These are phyloP conservation scores for Lasioglossum baleicum DNA, from an alignment of 1,140 invertebrate genomes.

Conservation along the genomic window DNA sequence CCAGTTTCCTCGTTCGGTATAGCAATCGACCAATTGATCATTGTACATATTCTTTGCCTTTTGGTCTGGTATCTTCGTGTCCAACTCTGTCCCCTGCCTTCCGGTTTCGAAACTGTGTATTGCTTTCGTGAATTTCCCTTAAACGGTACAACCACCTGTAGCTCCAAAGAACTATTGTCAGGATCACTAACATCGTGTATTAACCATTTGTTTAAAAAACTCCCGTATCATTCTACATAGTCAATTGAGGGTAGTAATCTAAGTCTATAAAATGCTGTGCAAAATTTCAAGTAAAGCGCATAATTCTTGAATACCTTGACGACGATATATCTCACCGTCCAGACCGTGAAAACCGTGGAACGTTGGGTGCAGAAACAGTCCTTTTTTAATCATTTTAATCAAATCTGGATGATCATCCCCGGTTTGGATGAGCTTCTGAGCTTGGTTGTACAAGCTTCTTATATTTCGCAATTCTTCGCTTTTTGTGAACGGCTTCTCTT, in stretches of 20 bases:
- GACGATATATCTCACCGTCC: slow-evolving; percentile 27
- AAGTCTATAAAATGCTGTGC: too few species aligned
- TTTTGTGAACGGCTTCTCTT: slow-evolving; percentile 24
- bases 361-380: slow-evolving; percentile 23
- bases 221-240: too few species aligned
- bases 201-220: too few species aligned
- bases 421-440: not conserved
- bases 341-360: slow-evolving; percentile 44
- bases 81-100: slow-evolving; percentile 26
- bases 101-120: slow-evolving; percentile 49
- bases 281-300: too few species aligned
- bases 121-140: slow-evolving; percentile 41
- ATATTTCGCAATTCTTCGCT: slow-evolving; percentile 9
- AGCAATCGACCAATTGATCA: slow-evolving; percentile 26
- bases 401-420: slow-evolving; percentile 1
- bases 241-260: too few species aligned
- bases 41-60: slow-evolving; percentile 16
- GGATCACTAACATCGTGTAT: not conserved
- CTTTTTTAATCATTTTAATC: slow-evolving; percentile 30
- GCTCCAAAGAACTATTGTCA: not conserved
- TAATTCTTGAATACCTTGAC: slow-evolving; percentile 34
- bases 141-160: slow-evolving; percentile 1
- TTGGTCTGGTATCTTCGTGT: not conserved
- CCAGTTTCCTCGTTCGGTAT: slow-evolving; percentile 36
- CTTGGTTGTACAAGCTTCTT: slow-evolving; percentile 28